Evolutionary conservation across 2,113 vertebrate genomes (phyloP), one percentile per base, ranked within the genome.

Genomic region (Paraplagusia blochii): DNA sequence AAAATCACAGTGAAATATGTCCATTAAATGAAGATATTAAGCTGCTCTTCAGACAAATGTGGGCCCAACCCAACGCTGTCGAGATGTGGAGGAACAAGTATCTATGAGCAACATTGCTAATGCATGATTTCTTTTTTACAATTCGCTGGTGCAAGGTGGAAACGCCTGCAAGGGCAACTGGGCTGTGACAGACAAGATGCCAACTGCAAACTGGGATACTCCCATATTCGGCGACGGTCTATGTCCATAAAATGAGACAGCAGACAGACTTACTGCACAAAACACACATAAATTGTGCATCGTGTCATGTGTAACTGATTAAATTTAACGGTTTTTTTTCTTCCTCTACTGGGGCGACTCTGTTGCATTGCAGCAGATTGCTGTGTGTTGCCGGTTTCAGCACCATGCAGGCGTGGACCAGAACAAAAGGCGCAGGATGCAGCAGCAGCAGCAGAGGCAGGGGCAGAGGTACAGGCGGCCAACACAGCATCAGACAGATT

Each of bases 321-420:
- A 1, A 40, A 40, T 4, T 9, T 22, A 8, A 11, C 9, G 19
- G 5, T 6, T 40, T n/a, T n/a, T n/a, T n/a, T n/a, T n/a, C n/a
- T 18, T 18, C 1, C 3, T 10, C 45, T 7, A 3, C 42, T n/a
- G 5, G 39, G 19, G 52, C 15, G 18, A 3, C 15, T 19, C 0
- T 7, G 46, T 7, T 38, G 49, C 22, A 44, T 56, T 53, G 81
- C 65, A 63, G 59, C 39, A 48, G 1, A 33, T 10, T 11, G 36
- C 47, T 11, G 34, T 14, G 29, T 29, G 22, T 29, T 29, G 62
- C 62, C 61, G 79, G 77, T 83, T 83, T 86, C 80, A 88, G 87
- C 87, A 86, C 80, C 83, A 62, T 53, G 8, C 85, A 86, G 83
- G 83, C 85, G 86, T 85, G 85, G 85, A 86, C 82, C 80, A 82